Evolutionary conservation across 1,140 invertebrate species (phyloP).

Genomic region (Drosophila nigrodunni): DNA sequence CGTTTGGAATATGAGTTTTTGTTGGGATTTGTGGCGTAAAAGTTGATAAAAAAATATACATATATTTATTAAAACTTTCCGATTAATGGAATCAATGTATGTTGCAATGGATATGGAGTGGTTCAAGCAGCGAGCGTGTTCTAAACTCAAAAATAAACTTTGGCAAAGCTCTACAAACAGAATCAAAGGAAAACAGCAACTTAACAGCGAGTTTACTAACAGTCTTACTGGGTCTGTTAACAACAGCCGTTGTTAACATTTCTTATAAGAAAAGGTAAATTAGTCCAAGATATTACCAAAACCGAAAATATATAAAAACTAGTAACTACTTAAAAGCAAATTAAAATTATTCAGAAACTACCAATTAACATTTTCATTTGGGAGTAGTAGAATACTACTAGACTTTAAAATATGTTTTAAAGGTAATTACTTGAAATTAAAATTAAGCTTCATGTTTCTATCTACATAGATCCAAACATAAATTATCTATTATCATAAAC

Average conservation of each 20-base stretch:
- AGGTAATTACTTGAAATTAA: no score
- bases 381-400: no score
- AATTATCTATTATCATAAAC: background rate
- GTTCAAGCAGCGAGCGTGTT: background rate
- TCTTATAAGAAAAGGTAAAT: background rate
- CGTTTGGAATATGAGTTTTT: constrained; percentile 48
- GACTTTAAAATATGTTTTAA: no score
- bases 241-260: background rate
- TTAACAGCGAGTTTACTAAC: background rate
- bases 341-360: background rate
- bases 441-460: no score
- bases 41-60: constrained; percentile 61
- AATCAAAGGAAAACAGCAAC: background rate
- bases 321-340: background rate
- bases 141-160: constrained; percentile 23
- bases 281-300: background rate
- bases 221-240: background rate
- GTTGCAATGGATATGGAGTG: constrained; percentile 40
- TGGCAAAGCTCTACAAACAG: constrained; percentile 2
- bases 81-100: constrained; percentile 19
- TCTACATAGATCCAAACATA: no score
- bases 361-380: no score
- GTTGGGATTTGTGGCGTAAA: constrained; percentile 69
- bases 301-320: background rate
- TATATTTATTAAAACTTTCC: constrained; percentile 62